phyloP scores from a whole-genome alignment of 2,113 vertebrate species.

The Seriola rivoliana region DNA sequence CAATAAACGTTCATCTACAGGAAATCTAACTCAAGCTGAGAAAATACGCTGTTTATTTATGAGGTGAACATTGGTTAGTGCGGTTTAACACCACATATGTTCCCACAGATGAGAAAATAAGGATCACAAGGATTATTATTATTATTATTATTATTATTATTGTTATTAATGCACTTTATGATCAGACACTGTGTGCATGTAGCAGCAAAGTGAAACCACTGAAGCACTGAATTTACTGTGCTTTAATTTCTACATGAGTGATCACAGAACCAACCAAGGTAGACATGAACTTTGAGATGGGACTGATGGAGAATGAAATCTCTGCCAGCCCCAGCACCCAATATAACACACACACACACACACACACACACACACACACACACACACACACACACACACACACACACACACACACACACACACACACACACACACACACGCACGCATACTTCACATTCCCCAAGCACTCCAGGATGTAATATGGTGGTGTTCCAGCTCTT shows the following conservation, averaged over 20 bases:
- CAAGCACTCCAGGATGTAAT: constrained; percentile 51
- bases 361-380: background rate
- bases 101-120: background rate
- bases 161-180: background rate
- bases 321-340: background rate
- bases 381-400: background rate
- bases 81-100: background rate
- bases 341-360: background rate
- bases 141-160: background rate
- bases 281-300: constrained; percentile 44
- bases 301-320: constrained; percentile 58
- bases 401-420: background rate
- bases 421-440: constrained; percentile 3
- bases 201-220: background rate
- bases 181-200: background rate
- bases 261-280: constrained; percentile 17
- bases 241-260: constrained; percentile 29
- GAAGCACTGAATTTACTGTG: constrained; percentile 11
- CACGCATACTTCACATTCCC: background rate
- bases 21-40: background rate
- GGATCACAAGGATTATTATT: background rate
- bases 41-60: background rate
- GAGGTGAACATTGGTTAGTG: background rate
- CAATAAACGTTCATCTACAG: background rate
- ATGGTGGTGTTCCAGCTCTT: constrained; percentile 50